Conservation (phyloP, 2,888 invertebrate genomes). For the Euplagia quadripunctaria region DNA sequence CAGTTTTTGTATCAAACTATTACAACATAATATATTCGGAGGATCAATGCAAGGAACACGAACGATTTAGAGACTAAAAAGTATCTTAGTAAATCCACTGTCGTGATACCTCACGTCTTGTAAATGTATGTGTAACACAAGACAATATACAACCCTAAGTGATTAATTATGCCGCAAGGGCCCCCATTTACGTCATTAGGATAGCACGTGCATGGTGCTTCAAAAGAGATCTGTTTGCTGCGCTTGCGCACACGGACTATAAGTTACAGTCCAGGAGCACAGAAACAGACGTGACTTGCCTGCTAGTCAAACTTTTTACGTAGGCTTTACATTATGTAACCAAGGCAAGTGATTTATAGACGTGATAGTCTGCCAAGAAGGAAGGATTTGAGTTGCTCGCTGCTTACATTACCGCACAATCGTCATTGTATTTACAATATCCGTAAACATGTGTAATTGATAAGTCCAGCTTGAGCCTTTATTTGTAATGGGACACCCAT, state of each 20-base stretch:
- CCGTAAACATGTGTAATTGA: constrained; percentile 50
- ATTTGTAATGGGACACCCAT: background rate
- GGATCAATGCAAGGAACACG: too few relatives aligned
- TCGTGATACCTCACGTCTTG: constrained; percentile 22
- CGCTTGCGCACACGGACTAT: constrained; percentile 24
- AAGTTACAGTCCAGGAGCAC: constrained; percentile 44
- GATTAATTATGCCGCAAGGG: constrained; percentile 44
- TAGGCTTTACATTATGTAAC: constrained; percentile 66
- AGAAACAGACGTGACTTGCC: constrained; percentile 61
- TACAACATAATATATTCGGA: too few relatives aligned
- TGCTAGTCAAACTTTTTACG: constrained; percentile 59
- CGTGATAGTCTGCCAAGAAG: constrained; percentile 66
- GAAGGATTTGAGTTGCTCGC: constrained; percentile 60
- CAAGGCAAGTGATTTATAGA: constrained; percentile 56
- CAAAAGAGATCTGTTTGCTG: constrained; percentile 39
- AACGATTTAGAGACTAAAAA: background rate
- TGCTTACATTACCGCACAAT: constrained; percentile 54
- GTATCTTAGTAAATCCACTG: background rate
- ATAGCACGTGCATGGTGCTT: constrained; percentile 42
- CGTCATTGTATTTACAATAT: constrained; percentile 41
- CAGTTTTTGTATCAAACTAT: too few relatives aligned
- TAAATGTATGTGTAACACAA: constrained; percentile 2
- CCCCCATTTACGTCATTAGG: constrained; percentile 53
- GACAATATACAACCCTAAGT: constrained; percentile 26
- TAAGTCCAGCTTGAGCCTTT: background rate